Conservation (phyloP, 2,113 vertebrate genomes). For the Nothocercus julius region DNA sequence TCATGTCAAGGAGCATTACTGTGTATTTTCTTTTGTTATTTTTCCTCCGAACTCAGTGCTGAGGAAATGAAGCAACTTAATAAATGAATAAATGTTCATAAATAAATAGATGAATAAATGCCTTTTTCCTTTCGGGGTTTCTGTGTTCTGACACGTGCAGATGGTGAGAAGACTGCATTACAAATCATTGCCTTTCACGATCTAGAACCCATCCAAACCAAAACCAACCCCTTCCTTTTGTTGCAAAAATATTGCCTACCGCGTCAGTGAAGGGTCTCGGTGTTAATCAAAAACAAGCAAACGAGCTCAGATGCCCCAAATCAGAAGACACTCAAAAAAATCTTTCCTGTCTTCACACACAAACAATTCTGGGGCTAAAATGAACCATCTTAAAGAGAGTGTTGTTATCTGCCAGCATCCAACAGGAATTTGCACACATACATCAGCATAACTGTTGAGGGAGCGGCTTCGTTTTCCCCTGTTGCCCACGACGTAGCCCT, state of each 20-base stretch:
- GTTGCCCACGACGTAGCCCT: neutral
- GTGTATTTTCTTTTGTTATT: neutral
- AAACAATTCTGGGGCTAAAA: neutral
- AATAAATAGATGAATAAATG: too few relatives aligned
- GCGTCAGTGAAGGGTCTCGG: neutral
- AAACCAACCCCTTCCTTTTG: neutral
- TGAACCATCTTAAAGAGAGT: neutral
- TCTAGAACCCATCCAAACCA: neutral
- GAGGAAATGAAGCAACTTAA: neutral
- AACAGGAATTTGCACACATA: neutral
- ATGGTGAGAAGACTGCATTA: neutral
- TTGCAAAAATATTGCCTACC: neutral
- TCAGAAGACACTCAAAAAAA: neutral
- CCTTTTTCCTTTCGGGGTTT: neutral
- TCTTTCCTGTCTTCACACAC: neutral
- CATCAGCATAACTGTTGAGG: neutral
- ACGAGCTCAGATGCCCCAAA: neutral
- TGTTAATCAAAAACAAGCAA: neutral
- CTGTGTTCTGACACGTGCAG: neutral
- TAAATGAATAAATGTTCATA: neutral
- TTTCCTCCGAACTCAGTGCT: neutral
- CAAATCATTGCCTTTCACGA: neutral
- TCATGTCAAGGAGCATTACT: neutral
- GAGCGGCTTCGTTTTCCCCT: neutral
- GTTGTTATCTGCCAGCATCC: fast-evolving